phyloP scores from a whole-genome alignment of 1,140 invertebrate genomes.

The Bombus polaris region DNA sequence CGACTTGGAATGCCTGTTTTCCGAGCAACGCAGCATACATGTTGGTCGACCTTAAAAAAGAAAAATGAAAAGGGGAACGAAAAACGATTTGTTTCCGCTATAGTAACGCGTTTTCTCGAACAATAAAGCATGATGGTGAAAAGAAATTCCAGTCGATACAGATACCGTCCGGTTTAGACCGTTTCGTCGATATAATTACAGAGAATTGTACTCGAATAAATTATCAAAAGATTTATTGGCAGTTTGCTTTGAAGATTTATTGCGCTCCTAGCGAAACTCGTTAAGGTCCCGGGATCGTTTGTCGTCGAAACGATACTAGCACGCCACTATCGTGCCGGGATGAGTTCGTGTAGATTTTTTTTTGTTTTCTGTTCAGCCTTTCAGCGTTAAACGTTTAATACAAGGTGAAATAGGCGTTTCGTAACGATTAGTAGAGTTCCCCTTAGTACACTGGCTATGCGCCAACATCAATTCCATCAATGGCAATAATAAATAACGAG shows the following conservation, averaged over 20 bases:
- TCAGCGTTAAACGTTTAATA: conserved; percentile 50
- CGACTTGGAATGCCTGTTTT: neutral
- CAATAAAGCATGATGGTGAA: neutral
- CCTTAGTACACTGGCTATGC: conserved; percentile 63
- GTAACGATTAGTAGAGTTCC: conserved; percentile 56
- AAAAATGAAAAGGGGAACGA: neutral
- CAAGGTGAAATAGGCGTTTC: conserved; percentile 52
- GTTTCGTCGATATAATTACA: neutral
- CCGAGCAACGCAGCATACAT: neutral
- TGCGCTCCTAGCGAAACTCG: conserved; percentile 28
- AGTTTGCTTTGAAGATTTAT: conserved; percentile 53
- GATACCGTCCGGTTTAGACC: neutral
- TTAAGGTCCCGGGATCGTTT: neutral
- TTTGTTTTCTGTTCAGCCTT: conserved; percentile 32
- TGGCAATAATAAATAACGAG: conserved; percentile 74
- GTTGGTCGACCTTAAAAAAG: neutral
- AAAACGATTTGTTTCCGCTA: too few species aligned
- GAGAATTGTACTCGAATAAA: conserved; percentile 38
- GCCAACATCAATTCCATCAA: conserved; percentile 80
- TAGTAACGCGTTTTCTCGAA: neutral
- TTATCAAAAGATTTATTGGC: conserved; percentile 49
- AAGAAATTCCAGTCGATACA: neutral
- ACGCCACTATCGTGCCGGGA: neutral
- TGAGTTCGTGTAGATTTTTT: neutral
- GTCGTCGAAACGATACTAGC: conserved; percentile 14